Conservation (phyloP, 2,888 invertebrate species). For the Stenotaenia linearis region DNA sequence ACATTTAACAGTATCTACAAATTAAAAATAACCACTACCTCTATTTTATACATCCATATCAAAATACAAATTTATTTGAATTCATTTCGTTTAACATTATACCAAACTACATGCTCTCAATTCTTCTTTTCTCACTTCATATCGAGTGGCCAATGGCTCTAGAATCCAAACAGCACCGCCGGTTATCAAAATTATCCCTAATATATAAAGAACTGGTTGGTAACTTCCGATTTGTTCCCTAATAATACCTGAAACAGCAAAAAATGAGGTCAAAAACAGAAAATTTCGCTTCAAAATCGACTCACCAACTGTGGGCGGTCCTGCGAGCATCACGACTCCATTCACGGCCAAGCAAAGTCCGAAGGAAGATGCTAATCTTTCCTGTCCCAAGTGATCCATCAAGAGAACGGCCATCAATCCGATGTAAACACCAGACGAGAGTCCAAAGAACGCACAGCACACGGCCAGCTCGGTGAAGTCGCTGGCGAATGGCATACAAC, state of each 20-base stretch:
- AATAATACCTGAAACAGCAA: constrained; percentile 33
- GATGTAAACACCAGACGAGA: constrained; percentile 77
- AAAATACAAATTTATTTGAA: not conserved
- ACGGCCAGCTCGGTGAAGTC: constrained; percentile 53
- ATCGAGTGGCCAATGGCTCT: constrained; percentile 56
- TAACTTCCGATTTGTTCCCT: constrained; percentile 47
- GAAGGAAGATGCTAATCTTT: constrained; percentile 76
- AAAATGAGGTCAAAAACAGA: not conserved
- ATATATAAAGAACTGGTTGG: constrained; percentile 64
- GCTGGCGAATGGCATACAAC: constrained; percentile 62
- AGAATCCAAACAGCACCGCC: constrained; percentile 70
- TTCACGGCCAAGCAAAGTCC: constrained; percentile 80
- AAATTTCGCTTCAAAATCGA: not conserved
- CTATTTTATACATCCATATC: not conserved
- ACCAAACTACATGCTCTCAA: constrained; percentile 2
- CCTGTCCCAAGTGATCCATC: constrained; percentile 79
- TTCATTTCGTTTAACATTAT: not conserved
- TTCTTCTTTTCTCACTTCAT: constrained; percentile 32
- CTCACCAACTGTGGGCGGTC: constrained; percentile 73
- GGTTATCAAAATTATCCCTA: constrained; percentile 65
- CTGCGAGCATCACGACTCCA: constrained; percentile 71
- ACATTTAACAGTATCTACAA: not conserved
- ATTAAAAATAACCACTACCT: not conserved
- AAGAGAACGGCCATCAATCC: constrained; percentile 81
- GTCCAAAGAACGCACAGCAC: constrained; percentile 70